A percentile compares a stretch with the other conserved stretches of the same genome.
Conservation (phyloP, 1,140 invertebrate genomes). For the Protaetia brevitarsis region DNA sequence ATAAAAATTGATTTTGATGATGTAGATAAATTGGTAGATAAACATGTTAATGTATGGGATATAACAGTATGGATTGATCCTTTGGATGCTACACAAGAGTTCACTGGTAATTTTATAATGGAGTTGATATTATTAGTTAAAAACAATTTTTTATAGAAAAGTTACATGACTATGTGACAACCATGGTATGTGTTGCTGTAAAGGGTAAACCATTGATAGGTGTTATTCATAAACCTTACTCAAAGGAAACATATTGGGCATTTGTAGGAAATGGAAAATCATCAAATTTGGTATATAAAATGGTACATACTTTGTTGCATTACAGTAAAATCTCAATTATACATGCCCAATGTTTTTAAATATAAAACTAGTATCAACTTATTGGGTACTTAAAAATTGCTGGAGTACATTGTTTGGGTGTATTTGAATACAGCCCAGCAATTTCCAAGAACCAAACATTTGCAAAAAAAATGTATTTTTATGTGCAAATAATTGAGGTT, state of each 20-base stretch:
- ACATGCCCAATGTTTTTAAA: not conserved
- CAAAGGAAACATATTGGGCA: slow-evolving; percentile 77
- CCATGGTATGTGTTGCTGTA: slow-evolving; percentile 95
- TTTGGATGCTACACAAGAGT: slow-evolving; percentile 97
- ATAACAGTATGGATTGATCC: slow-evolving; percentile 91
- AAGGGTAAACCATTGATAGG: slow-evolving; percentile 90
- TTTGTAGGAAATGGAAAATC: slow-evolving; percentile 65
- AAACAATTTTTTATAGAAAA: slow-evolving; percentile 64
- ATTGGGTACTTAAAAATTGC: too few species aligned
- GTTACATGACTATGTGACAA: slow-evolving; percentile 88
- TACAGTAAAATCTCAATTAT: not conserved
- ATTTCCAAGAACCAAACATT: too few species aligned
- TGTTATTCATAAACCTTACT: slow-evolving; percentile 92
- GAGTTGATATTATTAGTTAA: not conserved
- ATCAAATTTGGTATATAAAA: not conserved
- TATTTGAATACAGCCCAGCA: too few species aligned
- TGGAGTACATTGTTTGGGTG: too few species aligned
- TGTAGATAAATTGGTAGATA: slow-evolving; percentile 48
- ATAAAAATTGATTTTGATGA: not conserved
- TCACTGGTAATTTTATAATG: slow-evolving; percentile 69
- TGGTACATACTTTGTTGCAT: not conserved
- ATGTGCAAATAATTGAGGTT: not conserved
- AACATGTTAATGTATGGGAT: slow-evolving; percentile 60
- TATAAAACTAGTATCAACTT: not conserved
- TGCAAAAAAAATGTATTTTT: too few species aligned